Evolutionary conservation across 1,140 invertebrate species (phyloP).

Genomic region (Drosophila pruinosa): DNA sequence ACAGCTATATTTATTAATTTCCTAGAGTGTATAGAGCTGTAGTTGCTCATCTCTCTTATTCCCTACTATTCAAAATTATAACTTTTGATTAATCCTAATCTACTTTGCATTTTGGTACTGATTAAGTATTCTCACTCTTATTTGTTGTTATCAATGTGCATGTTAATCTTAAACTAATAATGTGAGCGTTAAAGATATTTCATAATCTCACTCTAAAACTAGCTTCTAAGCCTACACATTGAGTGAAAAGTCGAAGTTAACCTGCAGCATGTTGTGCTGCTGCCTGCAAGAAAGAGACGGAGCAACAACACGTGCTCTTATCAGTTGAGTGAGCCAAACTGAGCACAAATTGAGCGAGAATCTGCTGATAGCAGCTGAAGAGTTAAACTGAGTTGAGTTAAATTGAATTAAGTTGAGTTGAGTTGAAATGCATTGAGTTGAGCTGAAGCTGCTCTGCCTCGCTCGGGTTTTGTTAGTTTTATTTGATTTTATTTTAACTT

Average conservation of each 20-base stretch:
- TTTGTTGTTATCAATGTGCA: no score
- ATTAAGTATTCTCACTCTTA: not conserved
- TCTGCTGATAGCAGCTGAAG: constrained; percentile 26
- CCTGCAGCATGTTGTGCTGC: not conserved
- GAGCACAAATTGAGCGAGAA: constrained; percentile 19
- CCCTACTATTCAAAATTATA: no score
- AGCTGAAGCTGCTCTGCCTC: constrained; percentile 6
- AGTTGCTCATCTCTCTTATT: no score
- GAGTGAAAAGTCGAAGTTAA: not conserved
- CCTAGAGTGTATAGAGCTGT: not conserved
- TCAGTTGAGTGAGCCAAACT: constrained; percentile 52
- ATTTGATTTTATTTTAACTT: constrained; percentile 39
- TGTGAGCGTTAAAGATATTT: no score
- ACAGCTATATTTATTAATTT: not conserved
- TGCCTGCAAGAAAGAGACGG: constrained; percentile 42
- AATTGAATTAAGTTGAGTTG: constrained; percentile 15
- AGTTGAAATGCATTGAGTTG: constrained; percentile 9
- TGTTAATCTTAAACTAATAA: no score
- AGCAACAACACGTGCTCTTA: constrained; percentile 78
- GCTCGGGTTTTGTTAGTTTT: constrained; percentile 9
- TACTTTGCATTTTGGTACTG: no score
- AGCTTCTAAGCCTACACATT: not conserved
- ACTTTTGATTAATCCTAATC: not conserved
- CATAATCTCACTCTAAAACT: no score
- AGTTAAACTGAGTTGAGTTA: constrained; percentile 10